Evolutionary conservation across 2,888 invertebrate genomes (phyloP).

Genomic region (Podabrus alpinus): DNA sequence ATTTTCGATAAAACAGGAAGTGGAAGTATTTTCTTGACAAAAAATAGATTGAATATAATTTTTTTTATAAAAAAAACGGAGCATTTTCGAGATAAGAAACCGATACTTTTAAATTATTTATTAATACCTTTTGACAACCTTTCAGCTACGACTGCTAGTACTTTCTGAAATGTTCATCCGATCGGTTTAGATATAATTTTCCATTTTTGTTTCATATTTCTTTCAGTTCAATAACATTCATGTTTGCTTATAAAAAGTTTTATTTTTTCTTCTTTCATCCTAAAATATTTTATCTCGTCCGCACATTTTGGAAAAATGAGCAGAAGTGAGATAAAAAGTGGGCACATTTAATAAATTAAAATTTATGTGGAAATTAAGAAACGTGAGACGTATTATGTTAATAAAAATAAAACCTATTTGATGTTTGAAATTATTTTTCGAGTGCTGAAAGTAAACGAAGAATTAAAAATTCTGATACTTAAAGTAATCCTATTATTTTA

Average conservation of each 20-base stretch:
- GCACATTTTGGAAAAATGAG: background rate
- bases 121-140: background rate
- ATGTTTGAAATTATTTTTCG: background rate
- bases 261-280: background rate
- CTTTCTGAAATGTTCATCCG: background rate
- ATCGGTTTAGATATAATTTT: background rate
- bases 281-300: background rate
- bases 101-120: background rate
- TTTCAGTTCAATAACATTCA: background rate
- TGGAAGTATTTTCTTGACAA: background rate
- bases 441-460: background rate
- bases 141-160: background rate
- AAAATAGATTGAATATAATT: background rate
- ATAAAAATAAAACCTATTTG: background rate
- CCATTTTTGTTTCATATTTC: background rate
- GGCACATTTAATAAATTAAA: background rate
- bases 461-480: background rate
- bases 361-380: background rate
- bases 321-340: background rate
- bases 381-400: background rate
- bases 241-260: background rate
- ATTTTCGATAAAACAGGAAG: background rate
- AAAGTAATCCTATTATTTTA: background rate
- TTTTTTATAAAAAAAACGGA: background rate
- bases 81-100: background rate